Evolutionary conservation across 2,113 vertebrate species (phyloP), one percentile per base, ranked within the genome.

Genomic region (Bubo blakistoni): DNA sequence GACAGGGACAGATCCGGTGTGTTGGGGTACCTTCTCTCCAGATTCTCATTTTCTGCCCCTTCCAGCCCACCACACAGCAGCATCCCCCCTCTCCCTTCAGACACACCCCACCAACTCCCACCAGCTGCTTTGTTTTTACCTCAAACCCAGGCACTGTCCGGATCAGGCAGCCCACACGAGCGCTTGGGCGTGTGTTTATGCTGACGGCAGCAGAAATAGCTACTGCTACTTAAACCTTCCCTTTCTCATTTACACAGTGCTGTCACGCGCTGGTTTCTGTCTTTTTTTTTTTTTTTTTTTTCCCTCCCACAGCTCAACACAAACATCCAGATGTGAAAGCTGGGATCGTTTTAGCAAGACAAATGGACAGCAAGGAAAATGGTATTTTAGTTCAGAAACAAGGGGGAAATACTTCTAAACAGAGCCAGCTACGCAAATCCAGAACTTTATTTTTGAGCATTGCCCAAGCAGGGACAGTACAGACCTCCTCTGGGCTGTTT

Each of bases 261-360:
- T 32, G 13, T 2, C 30, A 3, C 1, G 3, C 4, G 42, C 13
- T 74, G 65, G 1, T 7, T 54, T 26, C 9, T 2, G 6, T 16
- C 2, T 18, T 6, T 18, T 15, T 8, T 27, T 18, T 47, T 47
- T 21, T 14, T 24, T 1, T 14, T 8, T 24, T 17, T 6, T 6
- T 7, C 3, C 21, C 5, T 20, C 7, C 29, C 25, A 3, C 25
- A 16, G 34, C 18, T 42, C 24, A 13, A 9, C 55, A 14, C 11
- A 7, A 49, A 9, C 15, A 26, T 2, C 4, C 29, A 32, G 3
- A 40, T 27, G 16, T 10, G 55, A 11, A 25, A 25, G 55, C 55
- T 7, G 58, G 15, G 17, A 26, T 19, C 0, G 5, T 51, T 34
- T 42, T 16, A 27, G 42, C 30, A 13, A 42, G 26, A 25, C 34